Conservation (phyloP, 2,888 invertebrate genomes). For the Drosophila conformis region DNA sequence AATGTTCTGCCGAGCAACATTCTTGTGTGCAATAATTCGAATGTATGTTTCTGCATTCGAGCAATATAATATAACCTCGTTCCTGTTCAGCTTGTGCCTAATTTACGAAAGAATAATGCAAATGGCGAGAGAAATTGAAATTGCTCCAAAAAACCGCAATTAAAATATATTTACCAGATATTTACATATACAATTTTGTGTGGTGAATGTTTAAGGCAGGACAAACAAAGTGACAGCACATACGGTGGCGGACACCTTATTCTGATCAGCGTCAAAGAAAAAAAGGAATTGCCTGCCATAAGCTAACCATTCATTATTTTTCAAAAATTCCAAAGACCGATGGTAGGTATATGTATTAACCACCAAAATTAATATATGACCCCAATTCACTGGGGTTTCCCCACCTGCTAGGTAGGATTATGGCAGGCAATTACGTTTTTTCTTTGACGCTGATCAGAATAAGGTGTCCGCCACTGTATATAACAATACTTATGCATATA, state of each 20-base stretch:
- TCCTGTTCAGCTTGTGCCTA: constrained; percentile 49
- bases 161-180: constrained; percentile 60
- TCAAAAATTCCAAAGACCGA: no score
- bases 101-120: constrained; percentile 48
- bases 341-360: no score
- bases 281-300: no score
- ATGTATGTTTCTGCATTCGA: constrained; percentile 51
- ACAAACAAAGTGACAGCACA: constrained; percentile 56
- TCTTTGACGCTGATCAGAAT: no score
- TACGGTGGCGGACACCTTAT: no score
- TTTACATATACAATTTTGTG: constrained; percentile 36
- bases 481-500: constrained; percentile 26
- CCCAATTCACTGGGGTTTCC: no score
- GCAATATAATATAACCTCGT: constrained; percentile 72
- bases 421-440: no score
- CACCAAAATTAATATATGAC: no score
- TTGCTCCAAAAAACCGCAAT: constrained; percentile 68
- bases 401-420: no score
- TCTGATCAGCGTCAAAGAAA: no score
- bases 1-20: constrained; percentile 29
- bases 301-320: no score
- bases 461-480: no score
- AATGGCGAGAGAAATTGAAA: constrained; percentile 50
- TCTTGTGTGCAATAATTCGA: constrained; percentile 34
- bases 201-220: constrained; percentile 46